A percentile compares a stretch with the other conserved stretches of the same genome.
phyloP scores from a whole-genome alignment of 2,113 vertebrate genomes.

The Gasterosteus aculeatus region DNA sequence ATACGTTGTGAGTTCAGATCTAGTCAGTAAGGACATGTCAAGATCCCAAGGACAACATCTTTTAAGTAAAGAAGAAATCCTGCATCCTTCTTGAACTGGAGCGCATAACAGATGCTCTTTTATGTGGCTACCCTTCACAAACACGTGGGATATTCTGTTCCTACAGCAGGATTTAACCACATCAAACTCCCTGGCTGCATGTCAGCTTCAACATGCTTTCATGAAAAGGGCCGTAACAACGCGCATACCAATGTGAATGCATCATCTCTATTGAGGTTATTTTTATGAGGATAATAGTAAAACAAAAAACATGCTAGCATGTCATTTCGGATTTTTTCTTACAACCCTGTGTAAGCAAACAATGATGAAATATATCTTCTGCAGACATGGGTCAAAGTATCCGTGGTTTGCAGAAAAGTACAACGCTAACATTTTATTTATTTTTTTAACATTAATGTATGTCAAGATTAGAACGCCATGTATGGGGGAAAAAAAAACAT shows the following conservation, averaged over 20 bases:
- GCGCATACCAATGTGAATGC: conserved; percentile 9
- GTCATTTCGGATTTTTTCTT: neutral
- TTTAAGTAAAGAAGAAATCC: neutral
- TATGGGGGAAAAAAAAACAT: neutral
- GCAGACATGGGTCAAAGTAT: conserved; percentile 19
- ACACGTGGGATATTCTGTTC: conserved; percentile 16
- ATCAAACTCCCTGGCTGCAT: conserved; percentile 26
- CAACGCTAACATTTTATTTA: too few species aligned
- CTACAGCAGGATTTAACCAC: conserved; percentile 19
- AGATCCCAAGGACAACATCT: conserved; percentile 13
- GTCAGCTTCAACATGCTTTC: conserved; percentile 35
- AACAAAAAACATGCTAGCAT: neutral
- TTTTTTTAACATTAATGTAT: neutral
- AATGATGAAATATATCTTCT: conserved; percentile 37
- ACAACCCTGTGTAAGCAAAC: conserved; percentile 11
- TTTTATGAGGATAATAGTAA: neutral
- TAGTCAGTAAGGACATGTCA: neutral
- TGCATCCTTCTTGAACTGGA: neutral
- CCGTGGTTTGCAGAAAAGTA: too few species aligned
- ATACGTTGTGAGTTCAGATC: conserved; percentile 8
- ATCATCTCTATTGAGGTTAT: conserved; percentile 34
- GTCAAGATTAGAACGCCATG: conserved; percentile 15
- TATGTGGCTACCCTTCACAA: conserved; percentile 7
- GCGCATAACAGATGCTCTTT: conserved; percentile 47
- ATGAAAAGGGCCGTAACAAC: conserved; percentile 32